Base-by-base conservation (phyloP, 2,113 vertebrate species). In the Platysteira castanea region DNA sequence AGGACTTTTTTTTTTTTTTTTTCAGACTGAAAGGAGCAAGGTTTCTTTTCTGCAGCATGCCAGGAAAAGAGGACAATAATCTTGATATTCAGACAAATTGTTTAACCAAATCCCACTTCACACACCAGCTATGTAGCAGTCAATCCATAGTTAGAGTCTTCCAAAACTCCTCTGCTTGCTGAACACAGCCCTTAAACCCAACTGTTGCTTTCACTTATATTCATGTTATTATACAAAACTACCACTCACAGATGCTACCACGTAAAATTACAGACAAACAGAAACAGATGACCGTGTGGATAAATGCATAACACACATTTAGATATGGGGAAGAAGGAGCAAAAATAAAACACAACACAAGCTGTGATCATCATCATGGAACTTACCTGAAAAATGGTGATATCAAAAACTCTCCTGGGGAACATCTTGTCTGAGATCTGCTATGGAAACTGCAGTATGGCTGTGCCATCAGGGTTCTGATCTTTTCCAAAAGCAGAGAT, bases 191-290 rank as follows among this genome's bases (percentile, higher is more conserved):
- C 75, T 94, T 15, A 95, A 96, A 74, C 33, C 57, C 91, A 96
- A 88, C 65, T 83, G 91, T 83, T 93, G 82, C 88, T 87, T 93
- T 87, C 59, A 69, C n/a, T 85, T 73, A 24, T n/a, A 68, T 65
- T 44, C 52, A n/a, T 42, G 65, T 89, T 93, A 54, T 89, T 85
- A 82, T 35, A 93, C 59, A 78, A 52, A 94, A 28, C 50, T 37
- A 84, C 70, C 47, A 59, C 82, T 88, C 75, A 6, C 89, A 96
- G 90, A 95, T 86, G 92, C 92, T 67, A 16, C n/a, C 52, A 53
- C 75, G 83, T 74, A 85, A 93, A 94, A 88, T 11, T 76, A 44
- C n/a, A 94, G 90, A 90, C 83, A 96, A 95, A 94, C 68, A 84
- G 95, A 91, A 92, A 90, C 85, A 97, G 93, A 94, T 78, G 87